Evolutionary conservation across 2,797 vertebrate species (phyloP), one percentile per base, ranked within the genome.

Genomic region (Oryzias dopingdopingensis): DNA sequence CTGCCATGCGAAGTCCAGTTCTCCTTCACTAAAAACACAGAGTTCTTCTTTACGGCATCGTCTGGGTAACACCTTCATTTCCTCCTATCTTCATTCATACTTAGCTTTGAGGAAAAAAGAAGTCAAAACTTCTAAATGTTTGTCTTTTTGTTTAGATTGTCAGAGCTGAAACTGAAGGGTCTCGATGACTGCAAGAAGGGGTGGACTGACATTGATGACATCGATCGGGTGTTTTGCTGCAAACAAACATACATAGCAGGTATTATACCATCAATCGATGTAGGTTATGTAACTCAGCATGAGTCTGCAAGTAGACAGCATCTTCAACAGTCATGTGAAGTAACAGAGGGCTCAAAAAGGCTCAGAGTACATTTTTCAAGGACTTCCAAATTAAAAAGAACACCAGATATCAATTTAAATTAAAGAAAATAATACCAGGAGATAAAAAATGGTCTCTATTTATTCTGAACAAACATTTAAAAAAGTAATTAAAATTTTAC

Each of bases 1-100:
- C 56, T 87, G 18, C 84, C 86, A 0, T 0, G 1, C 73, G 83
- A 86, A 52, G 72, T 84, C 59, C 62, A 20, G 2, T 88, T 89
- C 52, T 87, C 85, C 32, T 84, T 82, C 64, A 77, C 78, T 55
- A 88, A 85, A 52, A 2, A 4, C 0, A 52, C 29, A 0, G 74
- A 85, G 65, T 84, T 87, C 55, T 0, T 2, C 0, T 77, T 3
- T 51, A 86, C 74, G 0, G 49, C 49, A 20, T 0, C 14, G 1
- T 6, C 55, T n/a, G 82, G 59, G 86, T 88, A 18, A 84, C 4
- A 2, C n/a, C 42, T 15, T 46, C 7, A 6, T 10, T 32, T 50
- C 63, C 14, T 40, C 6, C 4, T 26, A 5, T 57, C 15, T 13
- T 17, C 44, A 4, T 55, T 5, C 42, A 22, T n/a, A 20, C 14